Base-by-base conservation (phyloP, 2,797 vertebrate genomes). In the Delichon dasypus region DNA sequence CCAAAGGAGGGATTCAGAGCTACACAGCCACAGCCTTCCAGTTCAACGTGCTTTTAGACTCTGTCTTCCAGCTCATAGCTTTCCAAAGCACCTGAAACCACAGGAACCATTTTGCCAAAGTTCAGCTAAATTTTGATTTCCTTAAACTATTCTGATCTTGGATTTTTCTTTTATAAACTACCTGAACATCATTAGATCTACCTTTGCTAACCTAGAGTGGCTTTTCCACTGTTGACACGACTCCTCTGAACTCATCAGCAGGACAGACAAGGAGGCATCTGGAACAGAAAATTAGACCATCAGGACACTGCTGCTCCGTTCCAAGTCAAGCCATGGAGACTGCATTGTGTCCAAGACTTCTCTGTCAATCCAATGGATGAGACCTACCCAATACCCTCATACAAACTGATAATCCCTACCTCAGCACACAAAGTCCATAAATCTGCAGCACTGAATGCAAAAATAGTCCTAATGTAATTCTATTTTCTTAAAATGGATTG, bases 161-260 rank as follows among this genome's bases (percentile, higher is more conserved):
- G 27, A n/a, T 45, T 89, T 86, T 72, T 53, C 25, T 58, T 61
- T 79, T 73, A 74, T 36, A 40, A 92, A 68, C 61, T 57, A 79
- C 76, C 72, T 68, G 32, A 92, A 51, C 30, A 71, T 50, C 47
- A 54, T 72, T 40, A 89, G 44, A 68, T 80, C 93, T 81, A 83
- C 68, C 61, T 93, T 82, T 81, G 73, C 89, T 91, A 94, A 85
- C 65, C 79, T 54, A 92, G 42, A 87, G n/a, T 68, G 47, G 51
- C 70, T 85, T 83, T 91, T 62, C 72, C 87, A 78, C 68, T 85
- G 75, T 12, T 76, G 84, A 77, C 29, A 85, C 23, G 50, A 74
- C 36, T 89, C 78, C 91, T 83, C 62, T 88, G 86, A 96, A 72
- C 66, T 65, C 90, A 77, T 62, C 54, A 91, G 66, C 93, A 85